These are phyloP conservation scores for Cerastis leucographa DNA, from an alignment of 2,888 invertebrate genomes.

Conservation along the genomic window DNA sequence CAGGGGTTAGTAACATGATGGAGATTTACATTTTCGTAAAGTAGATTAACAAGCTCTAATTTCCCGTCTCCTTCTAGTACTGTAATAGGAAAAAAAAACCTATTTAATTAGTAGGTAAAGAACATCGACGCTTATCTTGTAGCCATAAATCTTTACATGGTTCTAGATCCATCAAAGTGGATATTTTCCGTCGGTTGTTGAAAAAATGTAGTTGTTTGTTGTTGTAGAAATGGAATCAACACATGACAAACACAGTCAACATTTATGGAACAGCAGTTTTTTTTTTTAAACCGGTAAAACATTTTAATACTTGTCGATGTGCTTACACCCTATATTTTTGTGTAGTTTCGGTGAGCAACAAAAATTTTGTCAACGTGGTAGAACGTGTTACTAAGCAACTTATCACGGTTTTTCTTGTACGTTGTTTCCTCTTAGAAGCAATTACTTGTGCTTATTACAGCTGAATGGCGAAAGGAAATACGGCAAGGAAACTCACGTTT, in stretches of 20 bases:
- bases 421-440: slow-evolving; percentile 37
- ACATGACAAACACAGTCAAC: not conserved
- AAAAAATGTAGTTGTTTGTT: not conserved
- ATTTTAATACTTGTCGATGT: not conserved
- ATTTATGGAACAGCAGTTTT: not conserved
- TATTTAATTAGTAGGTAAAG: not conserved
- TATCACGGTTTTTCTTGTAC: slow-evolving; percentile 32
- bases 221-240: not conserved
- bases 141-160: not conserved
- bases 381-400: slow-evolving; percentile 35
- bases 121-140: not conserved
- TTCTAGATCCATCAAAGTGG: too few relatives aligned
- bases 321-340: not conserved
- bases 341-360: slow-evolving; percentile 1
- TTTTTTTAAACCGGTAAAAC: not conserved
- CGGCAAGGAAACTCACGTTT: slow-evolving; percentile 3
- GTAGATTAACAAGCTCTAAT: slow-evolving; percentile 14
- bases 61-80: not conserved
- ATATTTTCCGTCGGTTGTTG: not conserved
- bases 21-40: slow-evolving; percentile 5
- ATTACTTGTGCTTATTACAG: slow-evolving; percentile 32
- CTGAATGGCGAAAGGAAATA: slow-evolving; percentile 8
- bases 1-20: slow-evolving; percentile 7
- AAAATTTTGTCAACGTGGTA: slow-evolving; percentile 17
- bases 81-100: not conserved